Evolutionary conservation across 2,113 vertebrate genomes (phyloP).

Genomic region (Litocranius walleri): DNA sequence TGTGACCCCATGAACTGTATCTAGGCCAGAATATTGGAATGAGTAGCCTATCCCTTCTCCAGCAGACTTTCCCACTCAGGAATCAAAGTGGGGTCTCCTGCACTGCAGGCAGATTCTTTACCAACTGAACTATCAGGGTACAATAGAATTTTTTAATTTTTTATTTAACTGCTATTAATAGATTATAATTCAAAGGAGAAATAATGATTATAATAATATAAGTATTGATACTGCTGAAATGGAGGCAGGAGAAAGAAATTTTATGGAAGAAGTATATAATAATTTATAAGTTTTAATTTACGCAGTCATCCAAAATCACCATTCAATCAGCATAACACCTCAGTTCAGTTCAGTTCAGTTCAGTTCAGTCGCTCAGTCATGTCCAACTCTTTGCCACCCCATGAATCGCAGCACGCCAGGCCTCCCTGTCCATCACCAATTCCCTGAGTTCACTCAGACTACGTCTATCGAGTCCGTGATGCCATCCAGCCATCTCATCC

Average conservation of each 20-base stretch:
- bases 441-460: fast-evolving
- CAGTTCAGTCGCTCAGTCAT: too few relatives aligned
- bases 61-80: background rate
- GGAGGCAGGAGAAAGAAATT: conserved; percentile 2
- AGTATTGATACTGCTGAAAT: background rate
- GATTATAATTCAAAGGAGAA: background rate
- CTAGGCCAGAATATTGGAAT: background rate
- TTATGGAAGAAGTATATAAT: background rate
- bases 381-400: too few relatives aligned
- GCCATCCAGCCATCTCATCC: too few relatives aligned
- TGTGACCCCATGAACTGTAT: background rate
- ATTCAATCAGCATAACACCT: background rate
- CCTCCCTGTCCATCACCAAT: too few relatives aligned
- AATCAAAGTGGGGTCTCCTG: background rate
- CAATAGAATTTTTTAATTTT: background rate
- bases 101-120: background rate
- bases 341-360: background rate
- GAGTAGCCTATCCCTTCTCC: background rate
- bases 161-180: background rate
- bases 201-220: conserved; percentile 13
- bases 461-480: too few relatives aligned
- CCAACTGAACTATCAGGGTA: background rate
- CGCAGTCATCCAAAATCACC: background rate
- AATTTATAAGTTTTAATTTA: background rate
- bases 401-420: too few relatives aligned